Evolutionary conservation across 30 jellyfish, hydroid and myxozoan species (phyloP), one percentile per base, ranked within the genome.

Genomic region (Turritopsis dohrnii): DNA sequence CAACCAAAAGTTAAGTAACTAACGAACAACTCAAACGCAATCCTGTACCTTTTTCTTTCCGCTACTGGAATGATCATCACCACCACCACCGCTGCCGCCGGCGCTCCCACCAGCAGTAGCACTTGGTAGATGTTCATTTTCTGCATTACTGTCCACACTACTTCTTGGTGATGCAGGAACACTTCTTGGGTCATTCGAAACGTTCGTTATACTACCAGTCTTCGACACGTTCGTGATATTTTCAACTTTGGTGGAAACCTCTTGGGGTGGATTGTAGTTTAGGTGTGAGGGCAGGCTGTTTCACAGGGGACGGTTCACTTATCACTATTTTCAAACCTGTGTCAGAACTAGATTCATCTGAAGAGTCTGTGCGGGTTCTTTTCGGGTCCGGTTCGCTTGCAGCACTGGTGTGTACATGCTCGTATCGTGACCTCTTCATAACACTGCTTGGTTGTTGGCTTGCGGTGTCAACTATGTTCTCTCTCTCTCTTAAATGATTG

Each of bases 31-130:
- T n/a, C n/a, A n/a, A n/a, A n/a, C n/a, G n/a, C n/a, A n/a, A n/a
- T n/a, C 8, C 65, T 0, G n/a, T 77, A 77, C 85, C 85, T 77
- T 77, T 77, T 77, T 77, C 71, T 77, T 77, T 23, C 85, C 85
- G 22, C 27, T 22, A 17, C 60, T 52, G 18, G 52, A 72, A 19
- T 52, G 60, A 22, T 72, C 81, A 72, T 72, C 22, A n/a, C n/a
- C n/a, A n/a, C n/a, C n/a, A n/a, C n/a, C n/a, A n/a, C n/a, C n/a
- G 21, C 73, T 60, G 21, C 73, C 73, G 18, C 83, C 65, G 26
- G 16, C 83, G 29, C 20, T 26, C 52, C 29, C 54, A 7, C 66
- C 52, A 29, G 21, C 28, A 4, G 28, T 17, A 52, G 28, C 72
- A 8, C 29, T 77, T 25, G 13, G 9, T 30, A 19, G 23, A 23